Percentiles rank a stretch among this genome's conserved stretches.
phyloP scores from a whole-genome alignment of 2,888 invertebrate species.

The Callyntrura sp. region DNA sequence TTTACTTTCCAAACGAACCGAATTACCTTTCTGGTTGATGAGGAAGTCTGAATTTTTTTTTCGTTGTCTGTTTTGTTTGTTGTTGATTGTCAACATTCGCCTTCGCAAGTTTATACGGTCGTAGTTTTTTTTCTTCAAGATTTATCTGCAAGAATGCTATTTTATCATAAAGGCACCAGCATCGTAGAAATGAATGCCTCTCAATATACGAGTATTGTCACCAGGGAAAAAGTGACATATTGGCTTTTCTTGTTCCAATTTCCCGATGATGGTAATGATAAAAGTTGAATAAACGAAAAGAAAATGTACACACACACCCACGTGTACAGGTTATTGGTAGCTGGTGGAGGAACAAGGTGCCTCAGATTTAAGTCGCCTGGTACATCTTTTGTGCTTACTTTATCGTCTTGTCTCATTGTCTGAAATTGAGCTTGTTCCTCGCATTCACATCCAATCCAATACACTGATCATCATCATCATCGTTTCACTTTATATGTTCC shows the following conservation, averaged over 20 bases:
- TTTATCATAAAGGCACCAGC: neutral
- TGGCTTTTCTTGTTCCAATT: conserved; percentile 63
- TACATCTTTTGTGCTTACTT: neutral
- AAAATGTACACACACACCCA: neutral
- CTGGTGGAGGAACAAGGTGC: neutral
- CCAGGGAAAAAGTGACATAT: neutral
- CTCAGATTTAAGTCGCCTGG: neutral
- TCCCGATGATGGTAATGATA: conserved; percentile 49
- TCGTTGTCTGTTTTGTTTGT: neutral
- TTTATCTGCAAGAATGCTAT: neutral
- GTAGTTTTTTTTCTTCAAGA: neutral
- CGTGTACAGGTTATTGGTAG: neutral
- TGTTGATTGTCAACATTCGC: neutral
- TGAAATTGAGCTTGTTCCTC: neutral
- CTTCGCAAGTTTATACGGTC: neutral
- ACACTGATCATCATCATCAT: conserved; percentile 25
- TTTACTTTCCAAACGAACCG: neutral
- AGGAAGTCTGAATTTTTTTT: too few species aligned
- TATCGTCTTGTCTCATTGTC: conserved; percentile 4
- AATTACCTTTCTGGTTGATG: too few species aligned
- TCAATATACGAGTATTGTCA: neutral
- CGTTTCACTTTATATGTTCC: neutral
- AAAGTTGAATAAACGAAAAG: conserved; percentile 15
- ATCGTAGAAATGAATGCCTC: too few species aligned
- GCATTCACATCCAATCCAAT: conserved; percentile 17